Evolutionary conservation across 2,888 invertebrate species (phyloP).

Genomic region (Nomada ferruginata): DNA sequence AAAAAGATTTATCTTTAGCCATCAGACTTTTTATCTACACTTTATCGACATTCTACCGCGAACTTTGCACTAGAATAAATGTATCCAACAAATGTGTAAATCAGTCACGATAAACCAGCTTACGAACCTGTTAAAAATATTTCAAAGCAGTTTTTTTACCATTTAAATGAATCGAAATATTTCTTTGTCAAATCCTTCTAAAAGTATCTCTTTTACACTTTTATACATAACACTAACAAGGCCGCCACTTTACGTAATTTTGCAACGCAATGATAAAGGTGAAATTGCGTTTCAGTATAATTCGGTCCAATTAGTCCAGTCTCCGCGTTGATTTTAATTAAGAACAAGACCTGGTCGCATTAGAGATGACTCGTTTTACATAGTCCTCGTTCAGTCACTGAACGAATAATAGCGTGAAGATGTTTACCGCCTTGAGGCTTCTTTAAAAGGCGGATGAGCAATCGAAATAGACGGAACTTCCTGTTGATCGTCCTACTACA

Average conservation of each 20-base stretch:
- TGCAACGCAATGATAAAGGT: background rate
- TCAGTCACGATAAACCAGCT: background rate
- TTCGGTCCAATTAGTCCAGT: conserved; percentile 68
- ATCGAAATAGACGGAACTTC: no score
- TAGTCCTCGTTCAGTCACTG: conserved; percentile 28
- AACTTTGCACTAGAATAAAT: no score
- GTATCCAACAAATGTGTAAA: no score
- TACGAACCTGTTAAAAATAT: background rate
- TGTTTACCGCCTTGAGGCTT: background rate
- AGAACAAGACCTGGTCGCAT: conserved; percentile 34
- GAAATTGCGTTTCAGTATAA: conserved; percentile 47
- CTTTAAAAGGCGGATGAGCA: background rate
- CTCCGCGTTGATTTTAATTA: conserved; percentile 58
- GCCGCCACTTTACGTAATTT: conserved; percentile 22
- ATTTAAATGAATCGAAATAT: no score
- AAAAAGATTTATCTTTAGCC: no score
- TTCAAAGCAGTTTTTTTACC: no score
- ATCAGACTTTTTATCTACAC: no score
- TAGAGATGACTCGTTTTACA: background rate
- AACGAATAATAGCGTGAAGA: background rate
- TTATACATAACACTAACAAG: background rate
- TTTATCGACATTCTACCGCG: no score
- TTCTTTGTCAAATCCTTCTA: no score
- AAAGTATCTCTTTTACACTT: no score
- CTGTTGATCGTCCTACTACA: no score